phyloP scores from a whole-genome alignment of 2,888 invertebrate genomes.

The Hyles lineata region DNA sequence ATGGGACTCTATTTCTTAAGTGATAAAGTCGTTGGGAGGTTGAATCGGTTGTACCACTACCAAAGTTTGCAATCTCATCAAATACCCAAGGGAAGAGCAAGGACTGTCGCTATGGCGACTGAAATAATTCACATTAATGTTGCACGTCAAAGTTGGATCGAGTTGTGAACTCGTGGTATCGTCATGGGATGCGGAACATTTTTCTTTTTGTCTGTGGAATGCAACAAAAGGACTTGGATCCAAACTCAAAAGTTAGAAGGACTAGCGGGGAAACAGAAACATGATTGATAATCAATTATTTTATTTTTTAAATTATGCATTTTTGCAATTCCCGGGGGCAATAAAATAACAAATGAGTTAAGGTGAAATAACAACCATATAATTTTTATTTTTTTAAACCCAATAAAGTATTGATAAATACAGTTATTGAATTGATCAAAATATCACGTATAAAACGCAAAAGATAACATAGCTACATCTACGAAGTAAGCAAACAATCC shows the following conservation, averaged over 20 bases:
- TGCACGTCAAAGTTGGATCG: conserved; percentile 37
- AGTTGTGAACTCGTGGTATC: conserved; percentile 25
- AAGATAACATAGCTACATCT: too few relatives aligned
- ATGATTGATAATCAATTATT: too few relatives aligned
- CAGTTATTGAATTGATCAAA: too few relatives aligned
- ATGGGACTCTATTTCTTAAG: neutral
- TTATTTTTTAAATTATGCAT: too few relatives aligned
- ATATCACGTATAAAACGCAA: neutral
- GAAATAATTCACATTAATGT: conserved; percentile 28
- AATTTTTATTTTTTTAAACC: too few relatives aligned
- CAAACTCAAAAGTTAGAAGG: neutral
- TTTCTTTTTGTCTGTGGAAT: neutral
- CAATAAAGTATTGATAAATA: too few relatives aligned
- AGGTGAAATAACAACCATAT: too few relatives aligned
- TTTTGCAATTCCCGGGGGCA: too few relatives aligned
- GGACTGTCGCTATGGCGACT: conserved; percentile 2
- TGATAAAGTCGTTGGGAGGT: neutral
- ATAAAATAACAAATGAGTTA: too few relatives aligned
- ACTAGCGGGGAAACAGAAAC: too few relatives aligned
- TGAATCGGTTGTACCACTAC: neutral
- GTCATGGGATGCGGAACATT: conserved; percentile 9
- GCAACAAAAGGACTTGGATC: neutral
- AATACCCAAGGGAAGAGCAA: neutral
- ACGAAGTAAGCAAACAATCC: neutral
- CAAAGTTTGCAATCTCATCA: conserved; percentile 21